These are phyloP conservation scores for Pandion haliaetus DNA, from an alignment of 2,113 vertebrate genomes.

Conservation along the genomic window DNA sequence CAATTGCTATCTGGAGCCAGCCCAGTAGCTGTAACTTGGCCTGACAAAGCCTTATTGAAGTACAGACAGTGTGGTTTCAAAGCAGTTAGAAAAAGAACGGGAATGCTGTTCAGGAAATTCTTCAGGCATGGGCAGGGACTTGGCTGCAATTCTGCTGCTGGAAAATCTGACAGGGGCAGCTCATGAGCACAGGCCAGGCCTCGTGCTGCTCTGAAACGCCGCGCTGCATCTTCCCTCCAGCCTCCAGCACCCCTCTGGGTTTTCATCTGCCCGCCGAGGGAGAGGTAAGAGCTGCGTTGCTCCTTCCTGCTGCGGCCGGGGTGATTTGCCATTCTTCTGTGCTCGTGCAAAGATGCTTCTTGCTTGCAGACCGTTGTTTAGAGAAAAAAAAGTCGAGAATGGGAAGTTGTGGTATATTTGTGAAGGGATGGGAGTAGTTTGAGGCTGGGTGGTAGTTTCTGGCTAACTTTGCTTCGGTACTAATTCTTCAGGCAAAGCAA, in stretches of 20 bases:
- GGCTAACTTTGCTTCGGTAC: background rate
- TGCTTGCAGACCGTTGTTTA: background rate
- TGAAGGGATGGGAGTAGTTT: background rate
- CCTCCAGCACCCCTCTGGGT: constrained; percentile 21
- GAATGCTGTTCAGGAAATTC: constrained; percentile 87
- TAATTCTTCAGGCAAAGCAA: background rate
- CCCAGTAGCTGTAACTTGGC: constrained; percentile 77
- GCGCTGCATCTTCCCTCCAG: constrained; percentile 49
- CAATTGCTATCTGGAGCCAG: constrained; percentile 82
- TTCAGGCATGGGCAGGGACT: constrained; percentile 88
- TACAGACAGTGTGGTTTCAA: constrained; percentile 77
- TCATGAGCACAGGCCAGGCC: constrained; percentile 77
- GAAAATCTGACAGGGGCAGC: constrained; percentile 89
- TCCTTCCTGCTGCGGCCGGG: background rate
- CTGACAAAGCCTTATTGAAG: constrained; percentile 77
- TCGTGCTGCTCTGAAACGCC: constrained; percentile 65
- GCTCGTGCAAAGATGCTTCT: background rate
- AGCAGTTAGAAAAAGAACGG: constrained; percentile 73
- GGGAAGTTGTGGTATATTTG: background rate
- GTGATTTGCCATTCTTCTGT: background rate
- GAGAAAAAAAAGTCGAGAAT: background rate
- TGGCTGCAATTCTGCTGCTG: constrained; percentile 82
- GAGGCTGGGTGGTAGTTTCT: constrained; percentile 35
- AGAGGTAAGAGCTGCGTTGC: constrained; percentile 63
- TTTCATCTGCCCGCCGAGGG: background rate